Conservation (phyloP, 2,113 vertebrate genomes). For the Tursiops truncatus region DNA sequence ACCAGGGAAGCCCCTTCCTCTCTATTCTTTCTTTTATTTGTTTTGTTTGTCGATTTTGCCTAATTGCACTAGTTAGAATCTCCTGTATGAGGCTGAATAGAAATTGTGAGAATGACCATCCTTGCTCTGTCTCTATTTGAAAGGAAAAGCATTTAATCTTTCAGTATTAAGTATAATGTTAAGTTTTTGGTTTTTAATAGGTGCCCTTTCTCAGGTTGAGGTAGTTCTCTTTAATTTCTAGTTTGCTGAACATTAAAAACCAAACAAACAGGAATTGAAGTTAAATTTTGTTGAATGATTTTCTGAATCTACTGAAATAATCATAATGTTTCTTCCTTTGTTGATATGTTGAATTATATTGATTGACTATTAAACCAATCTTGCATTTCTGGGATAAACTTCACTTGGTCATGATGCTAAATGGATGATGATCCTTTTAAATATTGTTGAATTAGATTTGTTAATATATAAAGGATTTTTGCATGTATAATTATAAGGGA, state of each 20-base stretch:
- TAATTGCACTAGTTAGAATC: neutral
- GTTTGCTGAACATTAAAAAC: neutral
- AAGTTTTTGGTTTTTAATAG: neutral
- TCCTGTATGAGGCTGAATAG: neutral
- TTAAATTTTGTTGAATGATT: neutral
- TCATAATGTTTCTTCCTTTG: neutral
- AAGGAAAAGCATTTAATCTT: neutral
- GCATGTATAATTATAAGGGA: neutral
- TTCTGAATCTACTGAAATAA: neutral
- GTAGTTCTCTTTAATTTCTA: neutral
- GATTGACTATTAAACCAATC: neutral
- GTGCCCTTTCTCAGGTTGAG: neutral
- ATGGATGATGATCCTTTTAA: neutral
- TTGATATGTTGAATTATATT: neutral
- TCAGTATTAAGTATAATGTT: neutral
- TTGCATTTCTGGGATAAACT: slow-evolving; percentile 13
- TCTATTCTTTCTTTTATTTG: neutral
- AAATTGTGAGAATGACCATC: neutral
- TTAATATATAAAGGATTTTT: neutral
- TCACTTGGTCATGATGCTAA: neutral
- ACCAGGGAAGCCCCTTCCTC: neutral
- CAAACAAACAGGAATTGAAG: neutral
- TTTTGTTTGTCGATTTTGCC: neutral
- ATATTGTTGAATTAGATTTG: neutral
- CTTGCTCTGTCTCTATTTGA: neutral